Percentiles rank a stretch among this genome's conserved stretches.
Evolutionary conservation across 2,888 invertebrate genomes (phyloP).

Genomic region (Yponomeuta sedellus): DNA sequence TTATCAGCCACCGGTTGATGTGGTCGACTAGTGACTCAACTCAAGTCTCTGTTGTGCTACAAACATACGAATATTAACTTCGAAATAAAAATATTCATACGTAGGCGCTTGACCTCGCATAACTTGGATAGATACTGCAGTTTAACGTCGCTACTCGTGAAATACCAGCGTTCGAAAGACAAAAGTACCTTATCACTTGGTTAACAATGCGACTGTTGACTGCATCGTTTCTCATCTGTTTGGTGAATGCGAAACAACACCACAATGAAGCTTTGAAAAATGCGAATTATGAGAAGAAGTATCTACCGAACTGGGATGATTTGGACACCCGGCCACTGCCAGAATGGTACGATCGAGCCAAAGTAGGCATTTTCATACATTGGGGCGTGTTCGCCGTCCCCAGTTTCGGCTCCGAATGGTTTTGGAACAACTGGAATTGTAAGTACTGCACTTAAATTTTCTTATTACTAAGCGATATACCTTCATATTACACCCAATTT

Average conservation of each 20-base stretch:
- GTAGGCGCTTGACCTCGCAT: too few species aligned
- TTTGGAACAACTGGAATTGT: slow-evolving; percentile 86
- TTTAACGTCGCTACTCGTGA: too few species aligned
- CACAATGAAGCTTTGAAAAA: not conserved
- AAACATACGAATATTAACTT: too few species aligned
- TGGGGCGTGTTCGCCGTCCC: slow-evolving; percentile 92
- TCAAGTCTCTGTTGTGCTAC: too few species aligned
- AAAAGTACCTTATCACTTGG: too few species aligned
- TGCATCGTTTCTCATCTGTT: not conserved
- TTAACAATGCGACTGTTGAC: not conserved
- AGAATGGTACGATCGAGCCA: slow-evolving; percentile 86
- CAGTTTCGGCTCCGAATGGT: slow-evolving; percentile 88
- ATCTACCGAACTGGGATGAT: slow-evolving; percentile 84
- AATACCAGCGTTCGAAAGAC: too few species aligned
- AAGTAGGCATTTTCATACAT: slow-evolving; percentile 89
- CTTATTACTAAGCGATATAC: too few species aligned
- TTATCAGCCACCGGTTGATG: too few species aligned
- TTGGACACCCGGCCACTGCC: slow-evolving; percentile 86
- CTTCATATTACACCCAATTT: too few species aligned
- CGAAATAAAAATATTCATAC: too few species aligned
- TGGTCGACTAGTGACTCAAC: too few species aligned
- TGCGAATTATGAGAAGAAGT: slow-evolving; percentile 30
- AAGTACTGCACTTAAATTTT: slow-evolving; percentile 27
- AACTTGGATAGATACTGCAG: too few species aligned
- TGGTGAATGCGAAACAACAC: not conserved